Conservation (phyloP, 1,140 invertebrate species). For the Drosophila trapezifrons region DNA sequence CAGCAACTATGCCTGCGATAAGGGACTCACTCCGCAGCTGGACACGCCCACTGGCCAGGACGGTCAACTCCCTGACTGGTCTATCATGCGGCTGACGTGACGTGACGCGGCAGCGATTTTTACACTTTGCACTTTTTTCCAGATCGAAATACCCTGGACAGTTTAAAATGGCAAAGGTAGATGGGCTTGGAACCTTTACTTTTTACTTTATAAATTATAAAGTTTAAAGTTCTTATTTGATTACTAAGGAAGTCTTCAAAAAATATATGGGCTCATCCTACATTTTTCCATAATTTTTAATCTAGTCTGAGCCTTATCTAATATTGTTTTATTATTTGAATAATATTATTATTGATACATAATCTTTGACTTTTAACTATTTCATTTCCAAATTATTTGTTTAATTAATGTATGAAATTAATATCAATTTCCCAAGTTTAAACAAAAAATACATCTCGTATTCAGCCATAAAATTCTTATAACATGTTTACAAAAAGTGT, state of each 20-base stretch:
- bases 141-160: conserved; percentile 23
- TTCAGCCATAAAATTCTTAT: background rate
- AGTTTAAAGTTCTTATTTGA: background rate
- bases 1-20: conserved; percentile 53
- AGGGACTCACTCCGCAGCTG: conserved; percentile 51
- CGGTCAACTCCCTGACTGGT: conserved; percentile 57
- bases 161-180: conserved; percentile 17
- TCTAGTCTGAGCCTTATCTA: no score
- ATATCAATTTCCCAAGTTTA: background rate
- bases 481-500: background rate
- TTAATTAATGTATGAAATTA: no score
- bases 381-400: no score
- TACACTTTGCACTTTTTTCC: conserved; percentile 73
- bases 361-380: no score
- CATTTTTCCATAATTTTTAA: no score
- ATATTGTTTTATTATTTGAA: no score
- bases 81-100: conserved; percentile 75
- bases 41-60: conserved; percentile 41
- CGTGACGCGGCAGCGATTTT: conserved; percentile 73
- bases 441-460: no score
- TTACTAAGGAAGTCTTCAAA: background rate
- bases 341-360: no score
- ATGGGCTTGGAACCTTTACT: background rate
- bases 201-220: background rate
- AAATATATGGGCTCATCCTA: no score